A percentile compares a stretch with the other conserved stretches of the same genome.
Evolutionary conservation across 1,140 invertebrate species (phyloP).

Genomic region (Mizuhopecten yessoensis): DNA sequence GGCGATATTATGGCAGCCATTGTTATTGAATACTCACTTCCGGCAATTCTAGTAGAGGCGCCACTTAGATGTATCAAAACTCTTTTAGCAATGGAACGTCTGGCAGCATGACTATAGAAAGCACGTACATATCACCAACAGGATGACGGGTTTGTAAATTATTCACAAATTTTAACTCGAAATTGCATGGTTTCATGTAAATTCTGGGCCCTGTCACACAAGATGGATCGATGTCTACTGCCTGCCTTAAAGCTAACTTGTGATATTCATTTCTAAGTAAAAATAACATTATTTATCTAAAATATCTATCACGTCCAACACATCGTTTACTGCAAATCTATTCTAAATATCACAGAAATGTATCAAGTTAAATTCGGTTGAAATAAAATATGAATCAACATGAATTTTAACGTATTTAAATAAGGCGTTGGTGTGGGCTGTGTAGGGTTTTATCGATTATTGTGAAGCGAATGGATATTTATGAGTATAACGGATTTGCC

Average conservation of each 20-base stretch:
- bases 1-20: background rate
- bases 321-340: no score
- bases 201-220: background rate
- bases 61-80: background rate
- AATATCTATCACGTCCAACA: no score
- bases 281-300: background rate
- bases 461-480: no score
- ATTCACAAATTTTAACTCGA: slow-evolving; percentile 39
- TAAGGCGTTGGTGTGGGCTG: no score
- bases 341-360: no score
- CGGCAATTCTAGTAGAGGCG: slow-evolving; percentile 13
- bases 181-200: slow-evolving; percentile 38
- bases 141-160: background rate
- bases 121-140: slow-evolving; percentile 22
- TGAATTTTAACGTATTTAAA: no score
- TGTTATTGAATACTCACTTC: background rate
- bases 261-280: background rate
- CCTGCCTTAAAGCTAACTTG: background rate
- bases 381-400: no score
- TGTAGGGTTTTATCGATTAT: no score
- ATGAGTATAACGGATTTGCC: no score
- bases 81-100: background rate
- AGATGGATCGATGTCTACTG: slow-evolving; percentile 2
- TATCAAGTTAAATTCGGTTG: no score
- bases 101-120: background rate